A percentile compares a stretch with the other conserved stretches of the same genome.
Evolutionary conservation across 2,888 invertebrate genomes (phyloP).

Genomic region (Drosophila diplacantha): DNA sequence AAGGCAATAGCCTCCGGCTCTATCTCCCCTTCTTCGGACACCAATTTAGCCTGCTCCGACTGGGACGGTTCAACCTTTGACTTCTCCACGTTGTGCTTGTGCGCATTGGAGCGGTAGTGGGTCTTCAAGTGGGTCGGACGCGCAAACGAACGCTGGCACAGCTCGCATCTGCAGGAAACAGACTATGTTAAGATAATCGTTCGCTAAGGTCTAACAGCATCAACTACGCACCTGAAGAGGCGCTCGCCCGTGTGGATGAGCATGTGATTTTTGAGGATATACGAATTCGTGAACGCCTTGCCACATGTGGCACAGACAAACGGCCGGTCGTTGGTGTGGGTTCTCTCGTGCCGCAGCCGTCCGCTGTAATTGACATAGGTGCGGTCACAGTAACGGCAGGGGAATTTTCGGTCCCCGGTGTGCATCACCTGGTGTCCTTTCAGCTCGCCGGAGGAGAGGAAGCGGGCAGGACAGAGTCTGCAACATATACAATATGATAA

Average conservation of each 20-base stretch:
- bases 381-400: conserved; percentile 68
- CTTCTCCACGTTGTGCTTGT: conserved; percentile 71
- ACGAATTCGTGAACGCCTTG: conserved; percentile 71
- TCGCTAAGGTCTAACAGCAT: too few species aligned
- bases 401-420: conserved; percentile 70
- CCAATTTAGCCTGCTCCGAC: conserved; percentile 1
- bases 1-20: conserved; percentile 15
- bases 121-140: conserved; percentile 75
- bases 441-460: conserved; percentile 68
- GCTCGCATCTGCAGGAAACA: conserved; percentile 60
- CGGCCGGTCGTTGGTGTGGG: conserved; percentile 73
- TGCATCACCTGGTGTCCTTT: conserved; percentile 72
- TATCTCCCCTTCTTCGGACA: neutral
- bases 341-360: conserved; percentile 69
- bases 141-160: conserved; percentile 75
- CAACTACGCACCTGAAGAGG: conserved; percentile 58
- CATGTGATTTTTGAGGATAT: conserved; percentile 73
- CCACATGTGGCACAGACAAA: conserved; percentile 66
- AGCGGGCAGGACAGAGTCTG: conserved; percentile 70
- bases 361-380: conserved; percentile 71
- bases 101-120: conserved; percentile 73
- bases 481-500: neutral
- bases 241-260: conserved; percentile 73
- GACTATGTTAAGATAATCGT: neutral
- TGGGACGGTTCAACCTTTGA: conserved; percentile 12